Evolutionary conservation across 2,113 vertebrate species (phyloP), one percentile per base, ranked within the genome.

Genomic region (Centropristis striata): DNA sequence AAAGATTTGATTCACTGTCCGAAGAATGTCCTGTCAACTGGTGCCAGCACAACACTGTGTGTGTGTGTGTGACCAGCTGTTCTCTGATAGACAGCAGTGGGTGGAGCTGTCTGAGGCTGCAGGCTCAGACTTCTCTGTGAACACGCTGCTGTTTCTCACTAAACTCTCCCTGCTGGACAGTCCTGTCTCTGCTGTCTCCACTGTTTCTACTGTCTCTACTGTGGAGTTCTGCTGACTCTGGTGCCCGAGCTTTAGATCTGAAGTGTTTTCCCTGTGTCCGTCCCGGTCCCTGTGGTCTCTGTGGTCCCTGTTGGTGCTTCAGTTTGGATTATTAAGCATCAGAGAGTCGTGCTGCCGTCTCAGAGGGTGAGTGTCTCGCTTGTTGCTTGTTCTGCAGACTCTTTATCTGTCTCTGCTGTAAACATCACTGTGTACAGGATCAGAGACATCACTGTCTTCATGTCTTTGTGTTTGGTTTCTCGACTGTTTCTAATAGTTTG

Each of bases 51-150:
- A 32, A 32, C 32, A 32, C 4, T 42, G 27, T 21, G 11, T 20
- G 14, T 36, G 16, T 27, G 23, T 14, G 23, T 61, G 4, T 49
- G 60, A 41, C 14, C 70, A 75, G 83, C 67, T 88, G 80, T 81
- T 61, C 55, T 82, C 76, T 84, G 77, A 83, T 83, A 78, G 58
- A 32, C 69, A 13, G 72, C 28, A 8, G 25, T 58, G 84, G 90
- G 93, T 63, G 92, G 92, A 92, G 91, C 85, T 71, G 61, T 54
- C 14, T 72, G 84, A 86, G 63, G n/a, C 75, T 79, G 47, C 75
- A 81, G 87, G 10, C 88, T 88, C 81, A 81, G 78, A 86, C 67
- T 68, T 51, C 53, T 71, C 66, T 71, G 69, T 71, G 87, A 81
- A 71, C 84, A 83, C 77, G 75, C 58, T 32, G 74, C 71, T 60